Conservation (phyloP, 1,140 invertebrate species). For the Zaprionus ghesquierei region DNA sequence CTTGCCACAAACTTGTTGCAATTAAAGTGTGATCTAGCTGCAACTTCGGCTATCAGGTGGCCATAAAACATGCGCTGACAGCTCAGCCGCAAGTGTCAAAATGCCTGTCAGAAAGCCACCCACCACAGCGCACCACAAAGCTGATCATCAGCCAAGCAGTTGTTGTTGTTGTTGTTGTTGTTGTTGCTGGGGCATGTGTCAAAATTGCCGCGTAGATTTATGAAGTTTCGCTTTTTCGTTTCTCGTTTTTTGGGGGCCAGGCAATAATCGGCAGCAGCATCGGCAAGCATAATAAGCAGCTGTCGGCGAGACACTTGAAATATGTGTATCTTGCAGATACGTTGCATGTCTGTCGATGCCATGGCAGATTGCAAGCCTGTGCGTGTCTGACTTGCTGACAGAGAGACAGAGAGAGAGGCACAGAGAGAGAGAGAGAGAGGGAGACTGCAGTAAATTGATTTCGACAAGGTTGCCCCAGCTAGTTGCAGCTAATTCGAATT, state of each 20-base stretch:
- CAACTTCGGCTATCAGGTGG: constrained; percentile 28
- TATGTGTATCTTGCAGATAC: constrained; percentile 68
- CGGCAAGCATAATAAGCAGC: constrained; percentile 77
- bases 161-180: constrained; percentile 17
- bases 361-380: constrained; percentile 24
- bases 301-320: constrained; percentile 72
- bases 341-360: constrained; percentile 56
- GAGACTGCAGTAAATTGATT: constrained; percentile 40
- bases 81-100: constrained; percentile 65
- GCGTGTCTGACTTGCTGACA: constrained; percentile 15
- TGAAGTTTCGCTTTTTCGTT: constrained; percentile 41
- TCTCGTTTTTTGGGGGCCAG: constrained; percentile 40
- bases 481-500: constrained; percentile 50
- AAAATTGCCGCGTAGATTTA: constrained; percentile 66
- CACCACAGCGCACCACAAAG: constrained; percentile 38
- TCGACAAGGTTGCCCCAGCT: constrained; percentile 52
- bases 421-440: background rate
- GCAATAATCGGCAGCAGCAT: constrained; percentile 59
- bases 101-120: constrained; percentile 69
- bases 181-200: constrained; percentile 43
- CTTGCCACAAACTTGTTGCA: constrained; percentile 56
- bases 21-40: constrained; percentile 51
- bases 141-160: constrained; percentile 37
- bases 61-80: constrained; percentile 65
- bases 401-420: background rate